These are phyloP conservation scores for Tetragnatha montana DNA, from an alignment of 2,888 invertebrate species.

Conservation along the genomic window DNA sequence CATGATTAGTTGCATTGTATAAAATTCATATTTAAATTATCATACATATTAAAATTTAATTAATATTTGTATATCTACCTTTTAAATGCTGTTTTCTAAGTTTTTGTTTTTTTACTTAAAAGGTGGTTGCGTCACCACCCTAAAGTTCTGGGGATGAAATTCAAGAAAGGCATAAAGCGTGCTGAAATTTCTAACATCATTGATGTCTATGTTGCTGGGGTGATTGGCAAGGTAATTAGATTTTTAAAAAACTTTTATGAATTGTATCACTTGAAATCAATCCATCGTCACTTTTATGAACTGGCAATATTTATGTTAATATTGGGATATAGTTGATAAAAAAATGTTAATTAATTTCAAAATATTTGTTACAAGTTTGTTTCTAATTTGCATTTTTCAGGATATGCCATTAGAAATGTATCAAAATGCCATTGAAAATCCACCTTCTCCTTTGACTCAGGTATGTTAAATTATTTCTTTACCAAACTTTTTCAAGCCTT, in stretches of 20 bases:
- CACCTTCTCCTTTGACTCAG: conserved; percentile 84
- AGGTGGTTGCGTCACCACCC: conserved; percentile 97
- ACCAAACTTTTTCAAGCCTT: too few relatives aligned
- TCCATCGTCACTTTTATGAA: neutral
- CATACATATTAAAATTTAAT: too few relatives aligned
- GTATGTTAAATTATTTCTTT: conserved; percentile 72
- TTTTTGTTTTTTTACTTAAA: conserved; percentile 56
- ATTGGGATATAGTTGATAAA: neutral
- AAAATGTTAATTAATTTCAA: neutral
- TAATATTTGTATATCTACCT: conserved; percentile 24
- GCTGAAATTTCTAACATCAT: conserved; percentile 96
- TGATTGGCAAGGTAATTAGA: conserved; percentile 84
- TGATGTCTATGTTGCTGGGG: conserved; percentile 94
- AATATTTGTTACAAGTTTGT: neutral
- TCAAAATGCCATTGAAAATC: conserved; percentile 84
- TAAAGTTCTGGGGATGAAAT: conserved; percentile 86
- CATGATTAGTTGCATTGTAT: too few relatives aligned
- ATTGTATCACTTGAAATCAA: neutral
- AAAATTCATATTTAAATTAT: too few relatives aligned
- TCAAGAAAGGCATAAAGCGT: conserved; percentile 89
- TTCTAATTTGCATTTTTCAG: conserved; percentile 36
- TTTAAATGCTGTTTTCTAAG: neutral
- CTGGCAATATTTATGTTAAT: neutral
- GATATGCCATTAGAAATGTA: conserved; percentile 84
- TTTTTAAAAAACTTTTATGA: neutral